A percentile compares a stretch with the other conserved stretches of the same genome.
phyloP scores from a whole-genome alignment of 2,888 invertebrate genomes.

The Seira ritae region DNA sequence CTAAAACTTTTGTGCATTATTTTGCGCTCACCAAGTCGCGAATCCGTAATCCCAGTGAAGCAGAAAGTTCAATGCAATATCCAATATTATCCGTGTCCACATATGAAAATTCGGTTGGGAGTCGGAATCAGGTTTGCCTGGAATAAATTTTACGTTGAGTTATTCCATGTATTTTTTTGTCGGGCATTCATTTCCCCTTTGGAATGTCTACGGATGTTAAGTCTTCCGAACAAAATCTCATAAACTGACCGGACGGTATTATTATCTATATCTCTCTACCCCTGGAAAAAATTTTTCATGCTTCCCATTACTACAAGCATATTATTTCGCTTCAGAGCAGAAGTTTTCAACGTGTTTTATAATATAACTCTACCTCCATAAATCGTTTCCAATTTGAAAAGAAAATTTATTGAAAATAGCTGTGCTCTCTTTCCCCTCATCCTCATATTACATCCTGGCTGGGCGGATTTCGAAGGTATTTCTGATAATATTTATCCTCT shows the following conservation, averaged over 20 bases:
- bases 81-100: too few relatives aligned
- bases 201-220: constrained; percentile 10
- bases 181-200: background rate
- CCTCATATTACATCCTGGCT: background rate
- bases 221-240: constrained; percentile 3
- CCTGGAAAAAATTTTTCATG: background rate
- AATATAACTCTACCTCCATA: background rate
- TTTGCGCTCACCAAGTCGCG: too few relatives aligned
- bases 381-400: background rate
- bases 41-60: too few relatives aligned
- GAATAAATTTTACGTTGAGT: too few relatives aligned
- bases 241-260: constrained; percentile 13
- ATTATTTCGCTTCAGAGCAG: background rate
- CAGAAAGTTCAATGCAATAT: too few relatives aligned
- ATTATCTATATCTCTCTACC: background rate
- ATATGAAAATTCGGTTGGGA: too few relatives aligned
- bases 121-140: too few relatives aligned
- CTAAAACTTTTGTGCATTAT: too few relatives aligned
- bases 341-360: constrained; percentile 5
- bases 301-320: background rate
- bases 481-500: constrained; percentile 17
- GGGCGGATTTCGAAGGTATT: constrained; percentile 21
- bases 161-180: background rate
- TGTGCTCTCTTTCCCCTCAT: background rate
- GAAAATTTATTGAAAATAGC: constrained; percentile 14